Conservation (phyloP, 2,888 invertebrate species). For the Encarsia formosa region DNA sequence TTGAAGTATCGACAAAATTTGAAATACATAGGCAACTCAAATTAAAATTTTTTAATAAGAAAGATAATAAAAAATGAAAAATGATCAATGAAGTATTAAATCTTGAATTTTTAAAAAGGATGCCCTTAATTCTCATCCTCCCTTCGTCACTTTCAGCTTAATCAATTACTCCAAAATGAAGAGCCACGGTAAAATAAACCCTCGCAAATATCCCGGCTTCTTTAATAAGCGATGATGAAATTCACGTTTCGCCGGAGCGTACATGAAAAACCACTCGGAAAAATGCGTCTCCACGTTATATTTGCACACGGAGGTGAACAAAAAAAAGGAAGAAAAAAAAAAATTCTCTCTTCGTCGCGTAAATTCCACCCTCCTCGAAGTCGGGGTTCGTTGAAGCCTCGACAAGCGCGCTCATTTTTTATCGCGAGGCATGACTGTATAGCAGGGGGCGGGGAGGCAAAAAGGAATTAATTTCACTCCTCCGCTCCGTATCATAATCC, state of each 20-base stretch:
- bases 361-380: slow-evolving; percentile 8
- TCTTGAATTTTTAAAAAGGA: too few species aligned
- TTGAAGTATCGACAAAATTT: too few species aligned
- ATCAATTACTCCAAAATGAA: too few species aligned
- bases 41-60: too few species aligned
- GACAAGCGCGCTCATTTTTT: slow-evolving; percentile 9
- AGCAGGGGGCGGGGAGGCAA: not conserved
- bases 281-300: slow-evolving; percentile 12
- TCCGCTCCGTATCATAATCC: not conserved
- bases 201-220: too few species aligned
- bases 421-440: slow-evolving; percentile 3
- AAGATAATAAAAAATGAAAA: too few species aligned
- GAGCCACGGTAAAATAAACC: too few species aligned
- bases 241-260: slow-evolving; percentile 6
- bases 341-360: slow-evolving; percentile 6
- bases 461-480: not conserved
- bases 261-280: slow-evolving; percentile 20
- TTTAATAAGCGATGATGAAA: too few species aligned
- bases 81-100: too few species aligned
- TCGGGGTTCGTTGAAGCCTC: slow-evolving; percentile 4
- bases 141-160: too few species aligned
- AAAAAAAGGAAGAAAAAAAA: not conserved
- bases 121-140: too few species aligned
- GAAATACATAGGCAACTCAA: too few species aligned
- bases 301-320: slow-evolving; percentile 2